A percentile compares a stretch with the other conserved stretches of the same genome.
Conservation (phyloP, 2,113 vertebrate genomes). For the Oenanthe melanoleuca region DNA sequence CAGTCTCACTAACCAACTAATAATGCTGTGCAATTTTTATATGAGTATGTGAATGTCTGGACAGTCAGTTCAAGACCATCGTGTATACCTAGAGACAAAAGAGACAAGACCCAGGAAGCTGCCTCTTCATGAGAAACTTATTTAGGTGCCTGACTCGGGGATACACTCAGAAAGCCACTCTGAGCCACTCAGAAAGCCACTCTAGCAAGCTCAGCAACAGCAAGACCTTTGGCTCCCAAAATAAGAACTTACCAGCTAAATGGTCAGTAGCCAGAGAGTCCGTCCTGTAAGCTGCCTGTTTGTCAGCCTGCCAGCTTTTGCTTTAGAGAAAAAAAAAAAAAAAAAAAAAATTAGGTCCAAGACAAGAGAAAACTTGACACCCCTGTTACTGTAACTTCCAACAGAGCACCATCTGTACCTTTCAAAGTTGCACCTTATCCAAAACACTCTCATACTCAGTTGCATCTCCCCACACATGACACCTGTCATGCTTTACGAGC, state of each 20-base stretch:
- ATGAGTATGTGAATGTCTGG: neutral
- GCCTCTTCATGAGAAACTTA: neutral
- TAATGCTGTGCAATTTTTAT: neutral
- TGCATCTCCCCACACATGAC: neutral
- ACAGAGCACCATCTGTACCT: neutral
- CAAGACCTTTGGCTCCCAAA: neutral
- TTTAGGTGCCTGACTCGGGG: neutral
- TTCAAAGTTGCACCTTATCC: neutral
- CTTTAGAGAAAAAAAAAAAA: slow-evolving; percentile 42
- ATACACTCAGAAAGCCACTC: neutral
- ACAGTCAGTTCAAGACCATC: neutral
- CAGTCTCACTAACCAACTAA: neutral
- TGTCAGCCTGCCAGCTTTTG: slow-evolving; percentile 99
- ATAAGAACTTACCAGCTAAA: slow-evolving; percentile 93
- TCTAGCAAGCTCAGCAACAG: neutral
- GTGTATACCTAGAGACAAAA: neutral
- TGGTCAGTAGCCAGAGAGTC: slow-evolving; percentile 99
- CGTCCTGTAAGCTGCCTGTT: slow-evolving; percentile 93
- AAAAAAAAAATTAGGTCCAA: neutral
- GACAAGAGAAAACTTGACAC: neutral
- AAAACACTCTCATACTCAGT: neutral
- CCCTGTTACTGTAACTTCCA: neutral
- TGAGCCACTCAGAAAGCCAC: neutral
- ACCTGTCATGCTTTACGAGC: neutral
- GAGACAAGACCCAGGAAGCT: neutral